These are phyloP conservation scores for Strix aluco DNA, from an alignment of 2,113 vertebrate genomes.

Conservation along the genomic window DNA sequence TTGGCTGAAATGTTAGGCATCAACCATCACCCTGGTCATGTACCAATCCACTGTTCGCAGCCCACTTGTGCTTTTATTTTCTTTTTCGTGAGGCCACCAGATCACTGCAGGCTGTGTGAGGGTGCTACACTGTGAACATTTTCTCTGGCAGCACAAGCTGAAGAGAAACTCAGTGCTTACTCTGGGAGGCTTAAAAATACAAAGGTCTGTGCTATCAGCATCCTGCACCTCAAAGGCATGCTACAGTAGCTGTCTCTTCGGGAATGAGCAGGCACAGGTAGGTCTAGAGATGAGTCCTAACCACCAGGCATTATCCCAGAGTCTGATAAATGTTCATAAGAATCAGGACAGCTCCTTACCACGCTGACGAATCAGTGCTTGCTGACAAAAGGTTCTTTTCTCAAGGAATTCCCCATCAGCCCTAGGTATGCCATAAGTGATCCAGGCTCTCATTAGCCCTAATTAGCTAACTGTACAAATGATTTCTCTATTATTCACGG, in stretches of 20 bases:
- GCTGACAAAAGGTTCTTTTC: conserved; percentile 28
- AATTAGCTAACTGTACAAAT: conserved; percentile 33
- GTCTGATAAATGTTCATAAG: background rate
- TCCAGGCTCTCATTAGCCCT: conserved; percentile 9
- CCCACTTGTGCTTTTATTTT: background rate
- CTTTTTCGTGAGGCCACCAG: background rate
- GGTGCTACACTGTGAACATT: rapidly evolving
- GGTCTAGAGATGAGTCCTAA: background rate
- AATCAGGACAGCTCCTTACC: background rate
- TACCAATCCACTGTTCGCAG: background rate
- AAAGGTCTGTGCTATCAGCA: background rate
- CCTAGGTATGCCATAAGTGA: background rate
- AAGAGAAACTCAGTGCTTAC: background rate
- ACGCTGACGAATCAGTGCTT: background rate
- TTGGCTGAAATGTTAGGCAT: background rate
- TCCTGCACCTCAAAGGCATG: background rate
- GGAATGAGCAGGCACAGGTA: background rate
- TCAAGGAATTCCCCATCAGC: background rate
- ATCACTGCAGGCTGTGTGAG: background rate
- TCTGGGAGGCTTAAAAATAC: background rate
- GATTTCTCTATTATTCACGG: conserved; percentile 16
- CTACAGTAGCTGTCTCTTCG: background rate
- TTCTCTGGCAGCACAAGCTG: background rate
- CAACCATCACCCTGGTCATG: background rate
- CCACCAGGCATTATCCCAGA: background rate